Conservation (phyloP, 2,888 invertebrate genomes). For the Drosophila rellima region DNA sequence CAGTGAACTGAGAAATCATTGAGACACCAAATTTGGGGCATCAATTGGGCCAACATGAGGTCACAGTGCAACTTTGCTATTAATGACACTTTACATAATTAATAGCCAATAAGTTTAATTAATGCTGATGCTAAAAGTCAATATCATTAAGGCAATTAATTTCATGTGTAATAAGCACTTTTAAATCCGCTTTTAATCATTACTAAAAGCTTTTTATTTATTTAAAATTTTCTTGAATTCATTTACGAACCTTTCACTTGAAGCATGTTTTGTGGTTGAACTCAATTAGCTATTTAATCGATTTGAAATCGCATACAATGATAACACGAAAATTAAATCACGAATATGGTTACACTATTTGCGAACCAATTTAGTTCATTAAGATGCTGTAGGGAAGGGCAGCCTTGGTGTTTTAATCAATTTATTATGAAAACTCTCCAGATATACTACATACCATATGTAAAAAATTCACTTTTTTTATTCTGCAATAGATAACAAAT, state of each 20-base stretch:
- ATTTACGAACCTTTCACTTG: neutral
- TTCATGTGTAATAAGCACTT: constrained; percentile 5
- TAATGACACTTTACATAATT: constrained; percentile 10
- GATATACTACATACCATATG: neutral
- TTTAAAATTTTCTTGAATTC: neutral
- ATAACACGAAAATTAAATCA: neutral
- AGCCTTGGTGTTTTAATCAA: too few species aligned
- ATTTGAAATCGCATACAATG: neutral
- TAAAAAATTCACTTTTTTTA: neutral
- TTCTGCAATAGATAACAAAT: neutral
- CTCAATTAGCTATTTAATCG: neutral
- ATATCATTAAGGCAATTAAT: neutral
- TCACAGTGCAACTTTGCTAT: constrained; percentile 5
- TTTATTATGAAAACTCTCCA: too few species aligned
- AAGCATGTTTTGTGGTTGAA: neutral
- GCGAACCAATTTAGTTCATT: neutral
- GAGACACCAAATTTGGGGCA: neutral
- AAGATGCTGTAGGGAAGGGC: too few species aligned
- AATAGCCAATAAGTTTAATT: constrained; percentile 15
- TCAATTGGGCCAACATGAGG: constrained; percentile 21
- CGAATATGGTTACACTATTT: neutral
- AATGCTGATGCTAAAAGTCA: neutral
- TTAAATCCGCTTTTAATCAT: constrained; percentile 2
- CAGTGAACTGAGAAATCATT: constrained; percentile 3
- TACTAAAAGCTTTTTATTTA: neutral